A percentile compares a stretch with the other conserved stretches of the same genome.
phyloP scores from a whole-genome alignment of 2,797 vertebrate genomes.

The Sus cebifrons region DNA sequence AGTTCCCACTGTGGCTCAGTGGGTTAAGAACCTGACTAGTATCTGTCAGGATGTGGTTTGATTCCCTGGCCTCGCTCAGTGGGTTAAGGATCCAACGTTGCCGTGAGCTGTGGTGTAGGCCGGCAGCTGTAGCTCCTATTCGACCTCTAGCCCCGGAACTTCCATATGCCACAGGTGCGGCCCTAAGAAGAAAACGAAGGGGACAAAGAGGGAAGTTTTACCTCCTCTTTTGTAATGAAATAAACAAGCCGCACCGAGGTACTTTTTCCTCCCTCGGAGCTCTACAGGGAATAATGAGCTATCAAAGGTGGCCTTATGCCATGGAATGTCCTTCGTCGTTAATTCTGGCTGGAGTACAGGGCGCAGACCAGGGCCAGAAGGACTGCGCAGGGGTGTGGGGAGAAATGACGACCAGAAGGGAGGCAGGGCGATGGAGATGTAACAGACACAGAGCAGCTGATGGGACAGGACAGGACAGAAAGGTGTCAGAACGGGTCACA shows the following conservation, averaged over 20 bases:
- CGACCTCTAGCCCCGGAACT: too few species aligned
- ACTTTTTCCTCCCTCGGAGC: background rate
- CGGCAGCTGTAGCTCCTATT: too few species aligned
- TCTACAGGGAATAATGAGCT: background rate
- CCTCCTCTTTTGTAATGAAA: constrained; percentile 3
- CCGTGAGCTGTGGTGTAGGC: too few species aligned
- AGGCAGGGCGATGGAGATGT: background rate
- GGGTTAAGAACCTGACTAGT: too few species aligned
- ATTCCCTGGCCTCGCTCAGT: too few species aligned
- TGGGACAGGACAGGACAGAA: background rate
- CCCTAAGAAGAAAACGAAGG: background rate
- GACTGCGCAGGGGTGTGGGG: background rate
- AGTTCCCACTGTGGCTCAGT: too few species aligned
- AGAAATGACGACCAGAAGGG: background rate
- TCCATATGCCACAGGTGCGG: too few species aligned
- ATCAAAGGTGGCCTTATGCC: background rate
- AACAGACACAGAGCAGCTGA: background rate
- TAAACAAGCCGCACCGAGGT: background rate
- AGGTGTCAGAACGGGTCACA: background rate
- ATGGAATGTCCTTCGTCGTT: background rate
- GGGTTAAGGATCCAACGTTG: too few species aligned
- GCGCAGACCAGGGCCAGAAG: background rate
- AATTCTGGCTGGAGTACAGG: background rate
- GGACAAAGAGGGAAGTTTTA: background rate
- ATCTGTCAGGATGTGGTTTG: too few species aligned